These are phyloP conservation scores for Azemiops feae DNA, from an alignment of 2,113 vertebrate species.

Conservation along the genomic window DNA sequence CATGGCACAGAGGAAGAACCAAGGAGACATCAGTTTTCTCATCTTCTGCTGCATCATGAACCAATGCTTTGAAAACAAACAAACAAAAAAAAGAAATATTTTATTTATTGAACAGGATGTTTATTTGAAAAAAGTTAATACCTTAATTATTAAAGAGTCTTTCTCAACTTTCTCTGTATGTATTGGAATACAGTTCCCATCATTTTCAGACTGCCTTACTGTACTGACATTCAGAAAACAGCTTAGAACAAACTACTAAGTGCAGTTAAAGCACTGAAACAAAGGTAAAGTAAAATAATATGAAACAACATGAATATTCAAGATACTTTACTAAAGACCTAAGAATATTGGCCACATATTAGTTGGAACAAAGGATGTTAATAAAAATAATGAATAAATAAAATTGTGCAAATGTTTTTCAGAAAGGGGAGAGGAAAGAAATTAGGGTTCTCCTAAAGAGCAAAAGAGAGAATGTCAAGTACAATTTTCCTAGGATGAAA, in stretches of 20 bases:
- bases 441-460: neutral
- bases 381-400: neutral
- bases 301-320: neutral
- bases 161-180: neutral
- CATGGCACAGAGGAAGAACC: constrained; percentile 81
- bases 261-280: neutral
- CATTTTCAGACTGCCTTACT: neutral
- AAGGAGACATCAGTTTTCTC: constrained; percentile 59
- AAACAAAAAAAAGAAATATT: neutral
- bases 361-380: neutral
- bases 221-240: neutral
- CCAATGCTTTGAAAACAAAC: constrained; percentile 70
- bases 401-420: neutral
- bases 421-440: neutral
- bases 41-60: constrained; percentile 75
- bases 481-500: neutral
- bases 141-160: neutral
- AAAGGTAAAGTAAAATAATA: neutral
- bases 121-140: neutral
- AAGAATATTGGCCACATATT: neutral
- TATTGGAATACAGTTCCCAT: neutral
- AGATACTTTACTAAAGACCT: neutral
- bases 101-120: neutral
- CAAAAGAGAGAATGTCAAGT: neutral
- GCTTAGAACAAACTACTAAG: neutral